phyloP scores from a whole-genome alignment of 2,888 invertebrate genomes.

The Hirudinaria manillensis region DNA sequence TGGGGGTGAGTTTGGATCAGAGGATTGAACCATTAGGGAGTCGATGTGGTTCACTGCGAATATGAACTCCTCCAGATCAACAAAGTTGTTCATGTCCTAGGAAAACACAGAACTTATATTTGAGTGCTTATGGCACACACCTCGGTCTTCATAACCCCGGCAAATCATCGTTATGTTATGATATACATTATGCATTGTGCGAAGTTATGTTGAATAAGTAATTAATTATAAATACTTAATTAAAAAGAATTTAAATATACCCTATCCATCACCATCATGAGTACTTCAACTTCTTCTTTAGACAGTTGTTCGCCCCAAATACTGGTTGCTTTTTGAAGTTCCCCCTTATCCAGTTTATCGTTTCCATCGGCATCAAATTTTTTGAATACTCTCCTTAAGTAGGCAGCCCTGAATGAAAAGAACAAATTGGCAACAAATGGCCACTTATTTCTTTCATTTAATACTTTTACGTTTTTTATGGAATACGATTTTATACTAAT shows the following conservation, averaged over 20 bases:
- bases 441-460: too few species aligned
- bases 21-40: too few species aligned
- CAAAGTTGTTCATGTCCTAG: constrained; percentile 6
- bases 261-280: constrained; percentile 23
- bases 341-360: constrained; percentile 9
- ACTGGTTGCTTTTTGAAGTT: not conserved
- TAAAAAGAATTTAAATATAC: not conserved
- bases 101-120: not conserved
- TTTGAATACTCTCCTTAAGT: constrained; percentile 18
- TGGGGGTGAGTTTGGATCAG: too few species aligned
- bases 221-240: too few species aligned
- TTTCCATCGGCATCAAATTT: constrained; percentile 3
- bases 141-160: too few species aligned
- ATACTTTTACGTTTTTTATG: too few species aligned
- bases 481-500: too few species aligned
- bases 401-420: constrained; percentile 8
- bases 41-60: not conserved
- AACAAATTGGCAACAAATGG: too few species aligned
- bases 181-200: not conserved
- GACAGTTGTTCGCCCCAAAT: constrained; percentile 14
- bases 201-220: too few species aligned
- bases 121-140: not conserved
- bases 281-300: constrained; percentile 19
- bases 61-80: constrained; percentile 21
- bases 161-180: too few species aligned